These are phyloP conservation scores for Pelusios castaneus DNA, from an alignment of 2,113 vertebrate species.

Conservation along the genomic window DNA sequence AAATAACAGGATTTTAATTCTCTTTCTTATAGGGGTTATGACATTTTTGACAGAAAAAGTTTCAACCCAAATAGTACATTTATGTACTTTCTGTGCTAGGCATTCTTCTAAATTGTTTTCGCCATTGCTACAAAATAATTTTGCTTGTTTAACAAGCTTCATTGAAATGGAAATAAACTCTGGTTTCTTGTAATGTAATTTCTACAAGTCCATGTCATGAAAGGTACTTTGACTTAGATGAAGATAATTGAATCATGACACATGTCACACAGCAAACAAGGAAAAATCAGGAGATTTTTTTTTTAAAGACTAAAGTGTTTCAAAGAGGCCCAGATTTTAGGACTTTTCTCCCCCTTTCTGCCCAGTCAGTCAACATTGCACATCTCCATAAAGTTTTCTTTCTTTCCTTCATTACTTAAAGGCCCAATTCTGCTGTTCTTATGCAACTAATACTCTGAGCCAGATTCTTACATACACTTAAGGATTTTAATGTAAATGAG, in stretches of 20 bases:
- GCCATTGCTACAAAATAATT: slow-evolving; percentile 73
- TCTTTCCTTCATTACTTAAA: background rate
- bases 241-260: slow-evolving; percentile 40
- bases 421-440: background rate
- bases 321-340: background rate
- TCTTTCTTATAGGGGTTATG: slow-evolving; percentile 77
- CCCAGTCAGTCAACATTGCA: background rate
- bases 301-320: background rate
- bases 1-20: slow-evolving; percentile 85
- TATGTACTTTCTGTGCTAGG: slow-evolving; percentile 66
- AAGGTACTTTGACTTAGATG: slow-evolving; percentile 56
- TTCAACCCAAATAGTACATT: slow-evolving; percentile 77
- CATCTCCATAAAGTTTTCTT: background rate
- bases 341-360: background rate
- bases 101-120: slow-evolving; percentile 71
- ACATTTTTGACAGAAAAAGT: slow-evolving; percentile 80
- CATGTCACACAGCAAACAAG: background rate
- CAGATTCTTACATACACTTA: background rate
- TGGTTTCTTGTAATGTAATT: slow-evolving; percentile 52
- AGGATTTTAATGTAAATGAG: background rate
- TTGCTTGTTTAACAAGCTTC: slow-evolving; percentile 67
- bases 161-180: slow-evolving; percentile 69
- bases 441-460: background rate
- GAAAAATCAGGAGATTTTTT: slow-evolving; percentile 12
- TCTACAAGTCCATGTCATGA: slow-evolving; percentile 43